Percentiles rank a stretch among this genome's conserved stretches.
These are phyloP conservation scores for Drosophila kuntzei DNA, from an alignment of 2,888 invertebrate genomes.

Conservation along the genomic window DNA sequence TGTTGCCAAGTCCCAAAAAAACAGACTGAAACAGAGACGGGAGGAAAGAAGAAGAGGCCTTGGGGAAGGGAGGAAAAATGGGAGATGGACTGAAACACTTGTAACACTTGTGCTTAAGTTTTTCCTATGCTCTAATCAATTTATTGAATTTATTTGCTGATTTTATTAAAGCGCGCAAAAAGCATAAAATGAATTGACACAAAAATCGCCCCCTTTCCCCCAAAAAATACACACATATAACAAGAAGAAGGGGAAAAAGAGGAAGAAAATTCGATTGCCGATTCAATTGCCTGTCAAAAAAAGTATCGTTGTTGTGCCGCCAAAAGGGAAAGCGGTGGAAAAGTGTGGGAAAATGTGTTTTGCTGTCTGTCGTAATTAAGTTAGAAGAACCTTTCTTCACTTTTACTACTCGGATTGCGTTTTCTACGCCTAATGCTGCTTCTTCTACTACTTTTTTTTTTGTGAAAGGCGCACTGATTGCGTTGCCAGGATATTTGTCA, in stretches of 20 bases:
- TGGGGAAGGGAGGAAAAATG: constrained; percentile 8
- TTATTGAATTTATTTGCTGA: constrained; percentile 77
- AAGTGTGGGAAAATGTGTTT: constrained; percentile 16
- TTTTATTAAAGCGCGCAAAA: constrained; percentile 73
- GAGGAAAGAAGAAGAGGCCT: background rate
- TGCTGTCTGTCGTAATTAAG: constrained; percentile 66
- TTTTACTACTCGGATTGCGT: constrained; percentile 22
- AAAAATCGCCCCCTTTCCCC: constrained; percentile 16
- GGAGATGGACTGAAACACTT: constrained; percentile 40
- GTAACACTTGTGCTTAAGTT: constrained; percentile 58
- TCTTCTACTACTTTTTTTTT: background rate
- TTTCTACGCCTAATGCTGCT: constrained; percentile 1
- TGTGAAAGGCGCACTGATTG: constrained; percentile 64
- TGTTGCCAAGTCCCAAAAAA: constrained; percentile 27
- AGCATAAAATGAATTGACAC: constrained; percentile 53
- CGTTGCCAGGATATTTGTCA: constrained; percentile 51
- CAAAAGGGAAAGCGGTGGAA: background rate
- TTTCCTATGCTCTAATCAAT: constrained; percentile 68
- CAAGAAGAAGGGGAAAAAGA: background rate
- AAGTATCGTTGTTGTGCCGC: constrained; percentile 19
- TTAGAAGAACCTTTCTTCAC: constrained; percentile 70
- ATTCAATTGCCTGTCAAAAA: constrained; percentile 69
- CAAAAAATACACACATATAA: constrained; percentile 11
- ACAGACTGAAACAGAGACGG: constrained; percentile 23
- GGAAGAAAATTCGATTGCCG: constrained; percentile 55